Evolutionary conservation across 1,140 invertebrate genomes (phyloP).

Genomic region (Camponotus floridanus): DNA sequence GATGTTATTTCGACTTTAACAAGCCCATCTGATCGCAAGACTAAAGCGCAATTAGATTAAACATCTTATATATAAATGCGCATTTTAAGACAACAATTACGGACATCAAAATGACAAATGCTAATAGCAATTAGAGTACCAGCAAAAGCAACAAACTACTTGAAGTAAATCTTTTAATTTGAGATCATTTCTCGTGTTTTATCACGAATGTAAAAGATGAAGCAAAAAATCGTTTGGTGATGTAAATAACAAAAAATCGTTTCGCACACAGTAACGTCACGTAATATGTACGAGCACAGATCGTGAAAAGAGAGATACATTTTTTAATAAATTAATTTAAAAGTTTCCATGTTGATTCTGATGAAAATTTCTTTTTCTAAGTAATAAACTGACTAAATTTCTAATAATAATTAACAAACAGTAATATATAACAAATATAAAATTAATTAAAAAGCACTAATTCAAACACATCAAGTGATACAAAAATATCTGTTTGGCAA

Average conservation of each 20-base stretch:
- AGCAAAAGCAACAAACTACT: not conserved
- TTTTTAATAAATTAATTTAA: not conserved
- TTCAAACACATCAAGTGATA: not conserved
- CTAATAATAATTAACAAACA: constrained; percentile 1
- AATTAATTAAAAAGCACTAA: not conserved
- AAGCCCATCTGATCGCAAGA: constrained; percentile 27
- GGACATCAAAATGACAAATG: not conserved
- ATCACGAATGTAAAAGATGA: not conserved
- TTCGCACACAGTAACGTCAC: constrained; percentile 30
- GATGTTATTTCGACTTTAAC: constrained; percentile 1
- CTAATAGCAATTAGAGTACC: not conserved
- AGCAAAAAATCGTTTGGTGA: constrained; percentile 3
- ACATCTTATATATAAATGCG: not conserved
- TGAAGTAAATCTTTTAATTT: constrained; percentile 16
- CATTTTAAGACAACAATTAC: not conserved
- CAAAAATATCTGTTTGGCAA: constrained; percentile 31
- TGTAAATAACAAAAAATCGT: not conserved
- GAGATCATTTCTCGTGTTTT: constrained; percentile 19
- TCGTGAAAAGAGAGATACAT: not conserved
- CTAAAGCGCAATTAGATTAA: not conserved
- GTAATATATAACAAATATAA: constrained; percentile 1
- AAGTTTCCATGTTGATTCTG: not conserved
- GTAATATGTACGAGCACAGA: constrained; percentile 27
- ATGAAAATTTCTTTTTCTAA: not conserved
- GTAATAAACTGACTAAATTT: constrained; percentile 28